Conservation (phyloP, 1,140 invertebrate species). For the Meteorus sp. region DNA sequence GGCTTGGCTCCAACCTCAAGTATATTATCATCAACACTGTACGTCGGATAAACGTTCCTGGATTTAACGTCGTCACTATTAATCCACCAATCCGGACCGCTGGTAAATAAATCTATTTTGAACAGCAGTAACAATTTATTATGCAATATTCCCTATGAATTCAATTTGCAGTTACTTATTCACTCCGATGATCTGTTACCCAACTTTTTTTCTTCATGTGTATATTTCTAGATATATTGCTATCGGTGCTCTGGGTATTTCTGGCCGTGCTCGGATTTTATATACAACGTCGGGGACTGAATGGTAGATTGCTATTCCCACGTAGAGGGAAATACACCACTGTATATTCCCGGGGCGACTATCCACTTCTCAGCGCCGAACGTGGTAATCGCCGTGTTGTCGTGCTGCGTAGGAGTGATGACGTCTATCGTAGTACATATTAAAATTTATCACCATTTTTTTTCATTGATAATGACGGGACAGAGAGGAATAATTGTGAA, state of each 20-base stretch:
- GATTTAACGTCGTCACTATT: slow-evolving; percentile 65
- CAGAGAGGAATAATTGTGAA: neutral
- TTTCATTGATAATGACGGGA: no score
- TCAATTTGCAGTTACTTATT: neutral
- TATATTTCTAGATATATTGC: slow-evolving; percentile 61
- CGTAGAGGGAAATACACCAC: slow-evolving; percentile 40
- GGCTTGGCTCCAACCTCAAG: slow-evolving; percentile 66
- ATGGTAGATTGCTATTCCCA: slow-evolving; percentile 63
- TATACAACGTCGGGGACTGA: neutral
- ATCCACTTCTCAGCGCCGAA: neutral
- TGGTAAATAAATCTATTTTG: slow-evolving; percentile 57
- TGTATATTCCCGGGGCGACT: neutral
- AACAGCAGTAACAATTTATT: neutral
- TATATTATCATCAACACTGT: slow-evolving; percentile 72
- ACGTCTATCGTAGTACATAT: neutral
- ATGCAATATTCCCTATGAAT: no score
- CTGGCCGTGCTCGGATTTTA: slow-evolving; percentile 54
- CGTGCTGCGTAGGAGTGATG: slow-evolving; percentile 19
- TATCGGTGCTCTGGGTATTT: slow-evolving; percentile 60
- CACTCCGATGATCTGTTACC: neutral
- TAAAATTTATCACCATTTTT: no score
- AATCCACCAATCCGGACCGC: slow-evolving; percentile 64
- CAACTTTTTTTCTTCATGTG: neutral
- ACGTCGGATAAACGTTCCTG: slow-evolving; percentile 61
- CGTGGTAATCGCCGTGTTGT: slow-evolving; percentile 22